Percentiles rank a stretch among this genome's conserved stretches.
Conservation (phyloP, 2,113 vertebrate species). For the Dromiciops gliroides region DNA sequence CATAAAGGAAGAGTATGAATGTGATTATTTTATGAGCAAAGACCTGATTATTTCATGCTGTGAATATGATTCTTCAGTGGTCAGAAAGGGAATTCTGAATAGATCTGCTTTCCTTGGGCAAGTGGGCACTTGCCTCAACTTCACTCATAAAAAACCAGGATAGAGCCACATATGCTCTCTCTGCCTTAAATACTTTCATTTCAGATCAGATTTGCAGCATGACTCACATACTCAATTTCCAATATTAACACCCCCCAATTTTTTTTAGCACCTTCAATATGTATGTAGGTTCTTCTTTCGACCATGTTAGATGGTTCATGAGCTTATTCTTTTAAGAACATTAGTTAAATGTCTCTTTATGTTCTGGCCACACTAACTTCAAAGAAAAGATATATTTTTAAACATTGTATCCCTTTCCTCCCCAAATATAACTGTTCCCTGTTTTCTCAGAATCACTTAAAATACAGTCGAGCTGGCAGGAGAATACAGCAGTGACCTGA, state of each 20-base stretch:
- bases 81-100: constrained; percentile 57
- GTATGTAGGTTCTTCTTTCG: constrained; percentile 21
- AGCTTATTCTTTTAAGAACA: constrained; percentile 3
- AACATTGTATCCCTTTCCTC: background rate
- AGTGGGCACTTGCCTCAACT: constrained; percentile 53
- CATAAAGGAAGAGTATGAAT: constrained; percentile 36
- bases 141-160: constrained; percentile 29
- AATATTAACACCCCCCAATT: constrained; percentile 45
- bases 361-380: constrained; percentile 2
- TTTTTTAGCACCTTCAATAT: background rate
- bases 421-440: constrained; percentile 37
- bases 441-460: constrained; percentile 55
- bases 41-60: constrained; percentile 67
- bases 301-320: constrained; percentile 10
- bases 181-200: constrained; percentile 61
- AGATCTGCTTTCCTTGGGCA: constrained; percentile 55
- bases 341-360: constrained; percentile 22
- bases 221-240: constrained; percentile 58
- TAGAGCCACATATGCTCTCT: constrained; percentile 26
- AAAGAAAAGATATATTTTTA: constrained; percentile 45
- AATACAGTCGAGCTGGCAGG: constrained; percentile 35
- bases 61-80: constrained; percentile 56
- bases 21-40: constrained; percentile 58
- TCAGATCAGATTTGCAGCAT: constrained; percentile 37
- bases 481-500: constrained; percentile 1